Evolutionary conservation across 2,888 invertebrate genomes (phyloP), one percentile per base, ranked within the genome.

Genomic region (Tachina fera): DNA sequence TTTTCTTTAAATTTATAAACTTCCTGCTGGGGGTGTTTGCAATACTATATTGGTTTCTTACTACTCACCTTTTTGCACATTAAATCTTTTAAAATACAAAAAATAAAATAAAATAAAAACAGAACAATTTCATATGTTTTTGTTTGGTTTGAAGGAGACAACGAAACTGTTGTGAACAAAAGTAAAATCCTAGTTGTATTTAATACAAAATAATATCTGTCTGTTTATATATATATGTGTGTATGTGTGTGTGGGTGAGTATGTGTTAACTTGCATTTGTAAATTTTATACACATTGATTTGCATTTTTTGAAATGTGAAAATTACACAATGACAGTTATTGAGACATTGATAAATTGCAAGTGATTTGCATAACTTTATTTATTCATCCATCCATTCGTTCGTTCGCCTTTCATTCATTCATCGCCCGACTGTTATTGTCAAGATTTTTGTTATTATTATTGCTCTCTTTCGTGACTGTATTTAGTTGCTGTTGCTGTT

Each of bases 271-370:
- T 41, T 49, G 51, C 41, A 45, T 68, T 19, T 78, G 58, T 47
- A 61, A n/a, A 68, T 81, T 84, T 68, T 39, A 45, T 71, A 49
- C 58, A 77, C 81, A 85, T 81, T 85, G 84, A 86, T 82, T 86
- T 86, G 81, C 78, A 84, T 82, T 82, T 87, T 87, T 71, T 84
- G 81, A 87, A 87, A 87, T 87, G 87, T 87, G 87, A 86, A 83
- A 87, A 87, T 87, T 84, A 86, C 87, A 87, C 81, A 83, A 75
- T 86, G 87, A 86, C 87, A 87, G 87, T 78, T 83, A 87, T 86
- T 82, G 86, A 86, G 86, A 80, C 86, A 75, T 86, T 86, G 86
- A 86, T 86, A 86, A 86, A 86, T 86, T 86, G 86, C 79, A 83
- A 86, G 72, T 80, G 86, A 86, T 86, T 86, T 86, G 83, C 79